Percentiles rank a stretch among this genome's conserved stretches.
Conservation (phyloP, 2,888 invertebrate genomes). For the Cenopis cana region DNA sequence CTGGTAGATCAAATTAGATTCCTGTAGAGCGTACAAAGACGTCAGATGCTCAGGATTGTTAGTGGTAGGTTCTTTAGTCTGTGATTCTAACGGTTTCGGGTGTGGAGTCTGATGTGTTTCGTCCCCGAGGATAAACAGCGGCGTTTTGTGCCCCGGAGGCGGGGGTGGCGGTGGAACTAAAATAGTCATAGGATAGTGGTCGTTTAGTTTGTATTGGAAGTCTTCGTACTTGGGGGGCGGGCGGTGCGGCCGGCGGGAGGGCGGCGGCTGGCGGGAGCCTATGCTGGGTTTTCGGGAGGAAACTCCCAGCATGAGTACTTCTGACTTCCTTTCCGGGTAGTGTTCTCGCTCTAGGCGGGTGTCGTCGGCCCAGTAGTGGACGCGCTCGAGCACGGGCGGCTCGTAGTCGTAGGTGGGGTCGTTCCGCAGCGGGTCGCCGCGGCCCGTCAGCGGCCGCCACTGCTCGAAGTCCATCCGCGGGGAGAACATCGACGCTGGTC, state of each 20-base stretch:
- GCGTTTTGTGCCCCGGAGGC: conserved; percentile 71
- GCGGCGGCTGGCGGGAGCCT: conserved; percentile 72
- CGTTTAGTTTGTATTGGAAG: conserved; percentile 78
- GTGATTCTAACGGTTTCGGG: conserved; percentile 56
- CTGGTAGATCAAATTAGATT: conserved; percentile 87
- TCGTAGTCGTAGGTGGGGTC: conserved; percentile 95
- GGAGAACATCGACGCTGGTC: conserved; percentile 83
- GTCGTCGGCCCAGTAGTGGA: conserved; percentile 92
- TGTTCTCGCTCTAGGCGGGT: conserved; percentile 84
- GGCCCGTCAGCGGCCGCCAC: conserved; percentile 92
- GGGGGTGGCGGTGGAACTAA: conserved; percentile 89
- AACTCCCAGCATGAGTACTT: conserved; percentile 88
- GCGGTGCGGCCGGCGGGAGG: conserved; percentile 57
- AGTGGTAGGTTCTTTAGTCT: conserved; percentile 57
- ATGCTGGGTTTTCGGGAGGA: conserved; percentile 88
- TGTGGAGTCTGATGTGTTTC: conserved; percentile 56
- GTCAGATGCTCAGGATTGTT: conserved; percentile 57
- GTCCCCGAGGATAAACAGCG: conserved; percentile 66
- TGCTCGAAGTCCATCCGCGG: conserved; percentile 93
- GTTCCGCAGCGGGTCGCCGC: conserved; percentile 92
- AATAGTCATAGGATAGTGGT: conserved; percentile 87
- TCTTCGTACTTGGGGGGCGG: conserved; percentile 77
- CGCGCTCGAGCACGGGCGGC: conserved; percentile 91
- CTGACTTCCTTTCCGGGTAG: conserved; percentile 86
- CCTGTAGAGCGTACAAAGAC: conserved; percentile 84